Percentiles rank a stretch among this genome's conserved stretches.
Conservation (phyloP, 2,113 vertebrate species). For the Hyperopisus bebe region DNA sequence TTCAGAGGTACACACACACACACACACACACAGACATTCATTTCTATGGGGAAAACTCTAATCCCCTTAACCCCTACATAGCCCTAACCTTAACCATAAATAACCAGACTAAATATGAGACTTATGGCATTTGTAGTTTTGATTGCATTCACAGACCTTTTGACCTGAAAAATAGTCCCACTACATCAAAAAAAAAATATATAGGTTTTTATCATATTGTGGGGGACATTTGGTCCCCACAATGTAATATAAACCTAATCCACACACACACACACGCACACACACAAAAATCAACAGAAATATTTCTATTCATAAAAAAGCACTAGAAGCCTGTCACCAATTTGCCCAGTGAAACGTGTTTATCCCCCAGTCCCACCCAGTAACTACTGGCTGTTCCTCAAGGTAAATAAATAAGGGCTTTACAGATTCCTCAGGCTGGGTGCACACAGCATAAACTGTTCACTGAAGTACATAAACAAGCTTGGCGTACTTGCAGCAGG, state of each 20-base stretch:
- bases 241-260: no score
- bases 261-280: background rate
- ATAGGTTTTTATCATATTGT: no score
- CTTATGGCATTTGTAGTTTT: no score
- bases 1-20: background rate
- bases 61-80: no score
- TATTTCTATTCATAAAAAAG: conserved; percentile 6
- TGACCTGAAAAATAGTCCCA: no score
- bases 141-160: no score
- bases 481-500: conserved; percentile 30
- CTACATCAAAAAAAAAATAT: no score
- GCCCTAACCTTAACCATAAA: no score
- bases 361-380: background rate
- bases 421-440: conserved; percentile 56
- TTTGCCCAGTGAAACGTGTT: conserved; percentile 9
- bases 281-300: conserved; percentile 10
- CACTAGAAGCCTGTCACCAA: background rate
- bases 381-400: background rate
- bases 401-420: conserved; percentile 62
- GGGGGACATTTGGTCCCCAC: no score
- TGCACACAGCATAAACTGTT: conserved; percentile 64
- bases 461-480: conserved; percentile 61
- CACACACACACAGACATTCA: background rate
- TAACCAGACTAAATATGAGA: no score
- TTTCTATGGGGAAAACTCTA: no score